Conservation (phyloP, 1,140 invertebrate species). For the Neodiprion virginianus region DNA sequence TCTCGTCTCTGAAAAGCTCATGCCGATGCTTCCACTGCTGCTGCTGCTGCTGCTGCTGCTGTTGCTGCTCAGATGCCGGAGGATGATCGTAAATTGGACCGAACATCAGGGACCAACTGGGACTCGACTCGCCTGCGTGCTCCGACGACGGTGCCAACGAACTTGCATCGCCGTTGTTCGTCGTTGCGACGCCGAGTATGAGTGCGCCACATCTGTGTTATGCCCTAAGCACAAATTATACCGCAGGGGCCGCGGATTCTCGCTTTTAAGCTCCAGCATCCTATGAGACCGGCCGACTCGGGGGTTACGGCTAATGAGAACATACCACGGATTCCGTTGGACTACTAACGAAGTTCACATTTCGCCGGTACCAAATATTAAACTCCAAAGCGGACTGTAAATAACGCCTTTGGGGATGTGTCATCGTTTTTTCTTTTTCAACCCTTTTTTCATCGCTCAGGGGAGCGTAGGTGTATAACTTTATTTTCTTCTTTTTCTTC, state of each 20-base stretch:
- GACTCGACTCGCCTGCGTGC: background rate
- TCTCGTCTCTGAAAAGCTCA: no score
- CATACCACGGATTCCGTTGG: background rate
- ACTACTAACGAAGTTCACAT: background rate
- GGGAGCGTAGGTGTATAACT: no score
- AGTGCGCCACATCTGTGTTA: no score
- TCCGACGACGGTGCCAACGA: background rate
- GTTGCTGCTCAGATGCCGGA: background rate
- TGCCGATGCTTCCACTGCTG: no score
- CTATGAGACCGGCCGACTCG: background rate
- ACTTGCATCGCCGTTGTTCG: background rate
- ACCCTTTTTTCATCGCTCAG: no score
- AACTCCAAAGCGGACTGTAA: background rate
- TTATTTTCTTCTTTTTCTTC: no score
- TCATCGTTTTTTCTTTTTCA: background rate
- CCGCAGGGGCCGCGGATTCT: no score
- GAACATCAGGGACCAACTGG: background rate
- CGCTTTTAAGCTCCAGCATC: no score
- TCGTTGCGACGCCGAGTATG: background rate
- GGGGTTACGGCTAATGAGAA: background rate
- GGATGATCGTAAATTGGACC: background rate
- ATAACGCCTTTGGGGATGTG: background rate
- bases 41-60: no score
- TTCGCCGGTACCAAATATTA: background rate
- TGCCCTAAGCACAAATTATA: no score